Base-by-base conservation (phyloP, 2,888 invertebrate species). In the Netelia melanura region DNA sequence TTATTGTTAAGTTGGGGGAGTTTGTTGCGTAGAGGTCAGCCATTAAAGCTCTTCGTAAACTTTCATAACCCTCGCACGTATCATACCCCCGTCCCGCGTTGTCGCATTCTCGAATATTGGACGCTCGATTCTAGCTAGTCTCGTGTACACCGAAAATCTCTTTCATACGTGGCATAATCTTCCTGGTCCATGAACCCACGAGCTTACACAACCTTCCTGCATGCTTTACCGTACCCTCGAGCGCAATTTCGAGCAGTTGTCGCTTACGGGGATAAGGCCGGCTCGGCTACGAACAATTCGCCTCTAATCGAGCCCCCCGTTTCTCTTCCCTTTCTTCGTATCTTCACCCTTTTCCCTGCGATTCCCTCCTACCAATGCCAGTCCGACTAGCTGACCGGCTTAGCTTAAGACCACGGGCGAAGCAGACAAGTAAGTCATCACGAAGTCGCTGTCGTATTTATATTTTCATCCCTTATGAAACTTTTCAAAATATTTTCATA, bases 241-340 rank as follows among this genome's bases (percentile, higher is more conserved):
- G 75, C 68, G 77, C 82, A 86, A 86, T 86, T 87, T 81, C 78
- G 74, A 75, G 82, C 83, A 84, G 86, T 87, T 86, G 86, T 84
- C 83, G 67, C 70, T 65, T 78, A 61, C 75, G 23, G 71, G 81
- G 68, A 78, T 86, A 83, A 84, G 62, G 77, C 76, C 77, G 56
- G 72, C 67, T 80, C 61, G 67, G 71, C 83, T 78, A 67, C 77
- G 85, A 78, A 87, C 84, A 81, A 87, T 85, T 77, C 77, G 21
- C 64, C 38, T 65, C 81, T 82, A 86, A 86, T 85, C 86, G 77
- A 85, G 71, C 70, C 43, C 72, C 17, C 75, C 76, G 43, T 77
- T 80, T 65, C 65, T 61, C 68, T 58, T 64, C 54, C 25, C 52
- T 38, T 10, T 30, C 64, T 44, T 21, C 65, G 38, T 21, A 58